Percentiles rank a stretch among this genome's conserved stretches.
phyloP scores from a whole-genome alignment of 1,140 invertebrate species.

The Cyrtorhinus lividipennis region DNA sequence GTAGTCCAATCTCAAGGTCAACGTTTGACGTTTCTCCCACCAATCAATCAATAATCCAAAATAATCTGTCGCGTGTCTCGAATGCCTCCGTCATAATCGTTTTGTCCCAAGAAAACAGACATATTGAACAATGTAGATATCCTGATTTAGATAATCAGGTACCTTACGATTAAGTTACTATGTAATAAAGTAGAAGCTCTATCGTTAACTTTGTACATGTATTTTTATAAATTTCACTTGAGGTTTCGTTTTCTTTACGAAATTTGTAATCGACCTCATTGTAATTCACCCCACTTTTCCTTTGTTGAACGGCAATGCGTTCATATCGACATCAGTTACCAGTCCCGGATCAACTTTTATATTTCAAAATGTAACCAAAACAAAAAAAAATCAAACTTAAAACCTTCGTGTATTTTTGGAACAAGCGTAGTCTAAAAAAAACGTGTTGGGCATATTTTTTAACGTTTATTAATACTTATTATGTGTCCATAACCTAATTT shows the following conservation, averaged over 20 bases:
- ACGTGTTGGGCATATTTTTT: background rate
- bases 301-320: background rate
- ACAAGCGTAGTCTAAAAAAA: background rate
- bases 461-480: background rate
- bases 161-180: background rate
- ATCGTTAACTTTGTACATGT: slow-evolving; percentile 1
- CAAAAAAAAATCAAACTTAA: background rate
- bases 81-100: background rate
- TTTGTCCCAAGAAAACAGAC: background rate
- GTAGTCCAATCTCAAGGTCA: too few species aligned
- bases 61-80: background rate
- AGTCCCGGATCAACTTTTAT: background rate
- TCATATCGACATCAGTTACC: background rate
- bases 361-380: background rate
- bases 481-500: background rate
- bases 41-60: background rate
- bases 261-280: background rate
- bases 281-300: background rate
- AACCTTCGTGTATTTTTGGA: background rate
- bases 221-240: background rate
- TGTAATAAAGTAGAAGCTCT: background rate
- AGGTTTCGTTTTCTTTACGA: background rate
- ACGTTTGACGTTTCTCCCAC: background rate
- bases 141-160: background rate
- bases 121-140: background rate